Evolutionary conservation across 2,888 invertebrate species (phyloP), one percentile per base, ranked within the genome.

Genomic region (Bugula neritina): DNA sequence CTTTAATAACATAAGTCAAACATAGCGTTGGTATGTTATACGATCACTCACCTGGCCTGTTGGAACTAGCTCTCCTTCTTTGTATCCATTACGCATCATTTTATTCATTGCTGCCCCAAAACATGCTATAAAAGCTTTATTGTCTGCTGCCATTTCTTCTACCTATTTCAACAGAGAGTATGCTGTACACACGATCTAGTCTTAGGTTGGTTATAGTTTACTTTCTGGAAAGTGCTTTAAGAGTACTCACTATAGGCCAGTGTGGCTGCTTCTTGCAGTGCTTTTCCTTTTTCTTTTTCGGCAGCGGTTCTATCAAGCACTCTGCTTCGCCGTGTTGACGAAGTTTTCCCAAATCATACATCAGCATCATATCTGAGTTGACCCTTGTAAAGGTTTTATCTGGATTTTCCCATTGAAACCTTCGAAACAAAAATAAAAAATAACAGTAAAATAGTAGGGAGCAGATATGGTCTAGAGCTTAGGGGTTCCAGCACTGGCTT

Each of bases 71-170:
- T 63, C 29, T 29, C 63, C 63, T 17, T 13, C 29, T 25, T 63
- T 13, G 27, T 63, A 63, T 13, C 63, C 63, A 13, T 21, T 63
- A 5, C 31, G 63, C 5, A 63, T 31, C 63, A 63, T 63, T 27
- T 63, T 63, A 31, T 63, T 31, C 63, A 63, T 63, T 3, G 63
- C 63, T 29, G 5, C 27, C 2, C 63, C 63, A n/a, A 63, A 63
- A n/a, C 63, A 63, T 13, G 27, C 63, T 2, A 63, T 25, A 27
- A 63, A 63, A 25, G 34, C 63, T 10, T 25, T 27, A n/a, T 63
- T 63, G n/a, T 63, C 63, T 13, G 13, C 17, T 21, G 63, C 63
- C 63, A 63, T 63, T 31, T 63, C 63, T 31, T 63, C 29, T 21
- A 63, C 63, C 63, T 63, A 17, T 43, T 43, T 43, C 17, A 43